These are phyloP conservation scores for Corvus hawaiiensis DNA, from an alignment of 2,113 vertebrate species.

Conservation along the genomic window DNA sequence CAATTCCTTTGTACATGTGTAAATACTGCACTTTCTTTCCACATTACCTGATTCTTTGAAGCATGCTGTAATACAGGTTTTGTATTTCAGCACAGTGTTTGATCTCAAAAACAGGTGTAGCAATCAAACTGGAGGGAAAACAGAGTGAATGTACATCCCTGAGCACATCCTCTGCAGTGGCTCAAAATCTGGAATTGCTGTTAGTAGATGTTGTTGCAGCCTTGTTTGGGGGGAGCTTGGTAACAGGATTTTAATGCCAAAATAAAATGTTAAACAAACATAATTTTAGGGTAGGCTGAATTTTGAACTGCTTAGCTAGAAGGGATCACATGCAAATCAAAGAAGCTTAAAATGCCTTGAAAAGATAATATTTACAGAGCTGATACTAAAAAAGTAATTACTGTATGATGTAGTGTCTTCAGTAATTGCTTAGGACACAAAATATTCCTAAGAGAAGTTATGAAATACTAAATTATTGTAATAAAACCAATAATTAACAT, in stretches of 20 bases:
- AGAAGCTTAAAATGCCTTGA: not conserved
- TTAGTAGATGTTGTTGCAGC: not conserved
- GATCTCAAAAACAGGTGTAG: not conserved
- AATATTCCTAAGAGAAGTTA: not conserved
- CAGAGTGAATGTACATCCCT: not conserved
- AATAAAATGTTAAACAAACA: conserved; percentile 7
- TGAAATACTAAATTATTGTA: conserved; percentile 4
- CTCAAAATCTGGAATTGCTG: not conserved
- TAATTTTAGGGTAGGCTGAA: not conserved
- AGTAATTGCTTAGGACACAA: conserved; percentile 26
- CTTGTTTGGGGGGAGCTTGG: not conserved
- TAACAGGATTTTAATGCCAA: not conserved
- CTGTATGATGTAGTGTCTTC: not conserved
- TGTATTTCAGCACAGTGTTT: not conserved
- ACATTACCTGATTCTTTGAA: conserved; percentile 21
- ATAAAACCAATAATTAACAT: conserved; percentile 3
- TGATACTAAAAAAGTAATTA: conserved; percentile 10
- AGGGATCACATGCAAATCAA: not conserved
- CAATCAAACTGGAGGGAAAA: not conserved
- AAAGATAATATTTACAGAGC: conserved; percentile 7
- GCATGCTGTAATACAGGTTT: not conserved
- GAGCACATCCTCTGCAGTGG: not conserved
- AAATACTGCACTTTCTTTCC: not conserved
- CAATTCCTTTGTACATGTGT: not conserved
- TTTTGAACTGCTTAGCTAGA: not conserved